phyloP scores from a whole-genome alignment of 2,888 invertebrate species.

The Coleophora deauratella region DNA sequence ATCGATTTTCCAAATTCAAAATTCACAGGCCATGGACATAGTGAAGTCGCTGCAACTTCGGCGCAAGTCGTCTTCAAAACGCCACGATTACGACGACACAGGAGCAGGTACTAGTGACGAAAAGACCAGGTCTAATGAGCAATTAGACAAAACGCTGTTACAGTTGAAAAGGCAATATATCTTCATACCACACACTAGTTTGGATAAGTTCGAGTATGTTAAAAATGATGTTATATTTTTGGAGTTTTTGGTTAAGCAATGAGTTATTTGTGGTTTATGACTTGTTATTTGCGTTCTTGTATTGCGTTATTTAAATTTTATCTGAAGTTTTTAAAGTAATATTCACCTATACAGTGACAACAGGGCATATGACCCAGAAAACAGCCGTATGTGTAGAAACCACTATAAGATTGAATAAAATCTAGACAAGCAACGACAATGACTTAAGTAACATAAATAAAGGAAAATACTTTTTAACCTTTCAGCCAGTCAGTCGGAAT shows the following conservation, averaged over 20 bases:
- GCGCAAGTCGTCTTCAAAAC: constrained; percentile 53
- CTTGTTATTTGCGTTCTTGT: no score
- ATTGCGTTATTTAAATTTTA: no score
- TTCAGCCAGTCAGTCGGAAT: no score
- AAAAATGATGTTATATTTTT: constrained; percentile 76
- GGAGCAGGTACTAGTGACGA: constrained; percentile 25
- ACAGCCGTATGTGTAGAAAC: no score
- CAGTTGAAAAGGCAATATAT: constrained; percentile 72
- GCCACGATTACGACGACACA: constrained; percentile 48
- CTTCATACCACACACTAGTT: constrained; percentile 77
- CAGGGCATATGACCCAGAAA: no score
- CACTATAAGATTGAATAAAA: no score
- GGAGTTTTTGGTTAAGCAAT: constrained; percentile 67
- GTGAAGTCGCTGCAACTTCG: constrained; percentile 73
- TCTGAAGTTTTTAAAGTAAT: no score
- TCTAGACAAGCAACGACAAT: no score
- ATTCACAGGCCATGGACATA: constrained; percentile 75
- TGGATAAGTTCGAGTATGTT: constrained; percentile 75
- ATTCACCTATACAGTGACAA: no score
- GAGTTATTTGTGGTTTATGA: background rate
- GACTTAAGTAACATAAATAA: no score
- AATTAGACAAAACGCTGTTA: constrained; percentile 44
- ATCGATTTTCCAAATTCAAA: no score
- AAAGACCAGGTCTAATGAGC: constrained; percentile 38
- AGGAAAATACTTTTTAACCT: no score